Base-by-base conservation (phyloP, 2,888 invertebrate genomes). In the Lymantria monacha region DNA sequence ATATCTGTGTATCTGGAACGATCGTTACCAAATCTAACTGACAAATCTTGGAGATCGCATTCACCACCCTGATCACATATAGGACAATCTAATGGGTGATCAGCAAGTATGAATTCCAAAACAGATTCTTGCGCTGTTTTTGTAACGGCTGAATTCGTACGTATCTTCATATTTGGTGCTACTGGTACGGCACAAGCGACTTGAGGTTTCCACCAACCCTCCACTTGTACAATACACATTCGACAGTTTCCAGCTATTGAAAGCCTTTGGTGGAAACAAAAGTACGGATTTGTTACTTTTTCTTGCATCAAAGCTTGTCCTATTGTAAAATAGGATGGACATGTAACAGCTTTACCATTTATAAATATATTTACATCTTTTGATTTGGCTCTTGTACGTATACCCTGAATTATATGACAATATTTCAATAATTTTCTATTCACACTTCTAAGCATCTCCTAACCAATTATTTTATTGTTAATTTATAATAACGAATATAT, bases 151-250 rank as follows among this genome's bases (percentile, higher is more conserved):
- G 99, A 98, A 77, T 99, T 97, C 7, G 99, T 99, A 79, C 98
- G 97, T 44, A 99, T 95, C 67, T 96, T 94, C 98, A 97, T 97
- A 31, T 98, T 97, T 86, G 99, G 99, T 95, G 96, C 95, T 0
- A 99, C 98, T 0, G 97, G 98, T 96, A 99, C 97, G 1, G 98
- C 98, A 87, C 99, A 99, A 0, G 99, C 98, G n/a, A 99, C 98
- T 41, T 99, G 97, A 0, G 98, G 98, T 93, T 99, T 98, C 30
- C 95, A 94, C 69, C 96, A 96, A 70, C 98, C 99, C 83, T 99
- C 99, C 30, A 99, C 95, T 83, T 99, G 97, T 0, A 99, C 98
- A 30, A 99, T 92, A 83, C 99, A 99, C 99, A 99, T 99, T 58
- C 99, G 94, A 75, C 99, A 99, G 88, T 99, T 99, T 22, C 99